phyloP scores from a whole-genome alignment of 2,888 invertebrate species.

The Eucriotettix oculatus region DNA sequence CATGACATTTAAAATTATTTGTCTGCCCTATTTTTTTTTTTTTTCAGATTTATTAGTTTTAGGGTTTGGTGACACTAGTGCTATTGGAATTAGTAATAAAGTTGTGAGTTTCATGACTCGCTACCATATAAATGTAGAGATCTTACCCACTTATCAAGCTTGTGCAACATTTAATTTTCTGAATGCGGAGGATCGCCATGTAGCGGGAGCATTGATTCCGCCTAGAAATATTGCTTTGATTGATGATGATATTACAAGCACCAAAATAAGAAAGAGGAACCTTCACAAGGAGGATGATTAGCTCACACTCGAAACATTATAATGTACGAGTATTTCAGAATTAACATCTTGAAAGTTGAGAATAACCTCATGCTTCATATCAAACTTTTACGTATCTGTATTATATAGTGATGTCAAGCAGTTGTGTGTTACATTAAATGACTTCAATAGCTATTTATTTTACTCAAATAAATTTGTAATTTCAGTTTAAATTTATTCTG shows the following conservation, averaged over 20 bases:
- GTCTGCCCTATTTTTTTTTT: constrained; percentile 4
- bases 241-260: constrained; percentile 36
- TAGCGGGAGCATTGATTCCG: constrained; percentile 37
- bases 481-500: too few species aligned
- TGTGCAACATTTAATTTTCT: constrained; percentile 85
- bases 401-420: too few species aligned
- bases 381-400: too few species aligned
- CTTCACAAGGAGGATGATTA: not conserved
- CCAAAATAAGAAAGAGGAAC: not conserved
- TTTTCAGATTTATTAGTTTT: constrained; percentile 32
- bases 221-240: constrained; percentile 24
- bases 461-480: too few species aligned
- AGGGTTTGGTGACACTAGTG: constrained; percentile 44
- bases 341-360: not conserved
- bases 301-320: too few species aligned
- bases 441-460: too few species aligned
- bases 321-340: not conserved
- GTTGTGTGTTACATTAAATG: too few species aligned
- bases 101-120: constrained; percentile 31
- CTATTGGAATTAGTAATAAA: constrained; percentile 24
- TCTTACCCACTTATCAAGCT: constrained; percentile 69
- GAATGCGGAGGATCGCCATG: constrained; percentile 58
- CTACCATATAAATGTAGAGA: constrained; percentile 53
- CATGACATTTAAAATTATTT: too few species aligned
- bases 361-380: not conserved